Evolutionary conservation across 2,888 invertebrate genomes (phyloP), one percentile per base, ranked within the genome.

Genomic region (Branchipolynoe longqiensis): DNA sequence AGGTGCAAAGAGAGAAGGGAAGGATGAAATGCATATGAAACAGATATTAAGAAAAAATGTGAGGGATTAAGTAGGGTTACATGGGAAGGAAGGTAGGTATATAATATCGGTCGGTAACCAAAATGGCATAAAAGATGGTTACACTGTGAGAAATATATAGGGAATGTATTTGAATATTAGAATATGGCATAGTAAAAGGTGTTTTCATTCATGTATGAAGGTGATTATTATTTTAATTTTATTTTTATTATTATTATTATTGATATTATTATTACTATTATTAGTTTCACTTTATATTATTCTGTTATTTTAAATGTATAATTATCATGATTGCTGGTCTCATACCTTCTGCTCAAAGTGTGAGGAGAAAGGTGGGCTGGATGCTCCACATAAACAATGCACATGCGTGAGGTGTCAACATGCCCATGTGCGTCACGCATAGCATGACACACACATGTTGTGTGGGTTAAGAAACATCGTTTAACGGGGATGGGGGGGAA

Each of bases 131-230:
- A 33, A 69, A 18, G 33, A 33, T 36, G 69, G 38, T 33, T 36
- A 69, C 38, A 22, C 38, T 69, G 69, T 69, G 38, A 36, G 14
- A 69, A n/a, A 25, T 69, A 36, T 69, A 38, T 58, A 48, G 33
- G 69, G 69, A 69, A 69, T 69, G 69, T 69, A 69, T 33, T 33
- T 69, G 36, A n/a, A 36, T 33, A 38, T 69, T 38, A 69, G 38
- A 69, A 69, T 22, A 69, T 38, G 69, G 33, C 38, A 69, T 48
- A 48, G 8, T 48, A 8, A n/a, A 48, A 69, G 22, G 33, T 69
- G 69, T 36, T 33, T 69, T 12, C 22, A 38, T 62, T 1, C 18
- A n/a, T 28, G 62, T 62, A 69, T 69, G 22, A 38, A 12, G 18
- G 48, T n/a, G n/a, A n/a, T 48, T 48, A 48, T 18, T 18, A 12